Percentiles rank a stretch among this genome's conserved stretches.
Conservation (phyloP, 2,797 vertebrate species). For the Choloepus didactylus region DNA sequence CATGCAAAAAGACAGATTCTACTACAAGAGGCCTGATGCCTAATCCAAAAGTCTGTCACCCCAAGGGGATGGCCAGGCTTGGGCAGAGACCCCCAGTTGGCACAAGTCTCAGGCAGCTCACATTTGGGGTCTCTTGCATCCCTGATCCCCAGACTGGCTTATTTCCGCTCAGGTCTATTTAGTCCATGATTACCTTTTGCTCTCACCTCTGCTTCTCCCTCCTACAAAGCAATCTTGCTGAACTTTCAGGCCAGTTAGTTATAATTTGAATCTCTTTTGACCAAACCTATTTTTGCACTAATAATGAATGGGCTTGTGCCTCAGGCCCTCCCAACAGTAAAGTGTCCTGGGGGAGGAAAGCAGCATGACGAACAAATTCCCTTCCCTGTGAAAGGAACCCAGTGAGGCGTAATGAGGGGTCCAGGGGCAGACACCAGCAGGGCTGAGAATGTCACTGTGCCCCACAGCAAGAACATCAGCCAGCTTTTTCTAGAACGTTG, state of each 20-base stretch:
- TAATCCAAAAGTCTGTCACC: too few relatives aligned
- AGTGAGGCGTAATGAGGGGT: too few relatives aligned
- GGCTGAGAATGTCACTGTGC: too few relatives aligned
- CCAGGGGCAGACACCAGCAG: too few relatives aligned
- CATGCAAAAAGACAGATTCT: background rate
- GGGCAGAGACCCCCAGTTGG: background rate
- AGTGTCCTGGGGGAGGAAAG: background rate
- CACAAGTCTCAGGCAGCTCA: rapidly evolving
- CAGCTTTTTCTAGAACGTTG: too few relatives aligned
- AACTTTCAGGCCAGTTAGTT: background rate
- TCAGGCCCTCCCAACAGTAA: background rate
- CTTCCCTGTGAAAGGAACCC: too few relatives aligned
- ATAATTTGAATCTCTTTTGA: background rate
- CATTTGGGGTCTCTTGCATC: background rate
- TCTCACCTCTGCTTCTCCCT: background rate
- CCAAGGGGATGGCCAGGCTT: background rate
- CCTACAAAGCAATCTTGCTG: background rate
- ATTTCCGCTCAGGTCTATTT: background rate
- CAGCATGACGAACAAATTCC: background rate
- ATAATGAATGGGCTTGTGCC: background rate
- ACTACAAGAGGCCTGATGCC: rapidly evolving
- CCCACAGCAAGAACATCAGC: too few relatives aligned
- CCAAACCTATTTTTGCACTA: background rate
- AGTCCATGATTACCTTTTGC: background rate
- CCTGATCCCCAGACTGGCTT: rapidly evolving